phyloP scores from a whole-genome alignment of 2,113 vertebrate genomes.

The Cairina moschata region DNA sequence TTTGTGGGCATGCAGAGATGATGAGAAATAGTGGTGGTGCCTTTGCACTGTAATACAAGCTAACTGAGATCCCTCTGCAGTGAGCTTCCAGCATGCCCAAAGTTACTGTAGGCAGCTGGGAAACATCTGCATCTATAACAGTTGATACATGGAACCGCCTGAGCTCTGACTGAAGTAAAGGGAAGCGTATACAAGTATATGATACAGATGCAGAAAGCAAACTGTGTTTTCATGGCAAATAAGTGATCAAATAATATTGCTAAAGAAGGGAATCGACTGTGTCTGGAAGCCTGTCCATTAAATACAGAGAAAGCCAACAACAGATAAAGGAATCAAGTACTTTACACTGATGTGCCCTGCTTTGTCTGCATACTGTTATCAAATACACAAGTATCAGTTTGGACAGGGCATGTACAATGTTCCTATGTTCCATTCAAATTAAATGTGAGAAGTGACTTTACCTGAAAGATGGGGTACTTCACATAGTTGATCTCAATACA shows the following conservation, averaged over 20 bases:
- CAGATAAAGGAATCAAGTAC: not conserved
- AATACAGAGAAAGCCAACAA: not conserved
- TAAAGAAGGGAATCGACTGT: not conserved
- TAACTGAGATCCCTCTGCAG: not conserved
- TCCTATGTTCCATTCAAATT: not conserved
- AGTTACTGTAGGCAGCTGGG: not conserved
- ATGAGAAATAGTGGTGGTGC: not conserved
- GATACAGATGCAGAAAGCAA: not conserved
- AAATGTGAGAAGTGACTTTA: constrained; percentile 54
- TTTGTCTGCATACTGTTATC: not conserved
- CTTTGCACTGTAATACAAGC: not conserved
- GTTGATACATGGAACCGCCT: not conserved
- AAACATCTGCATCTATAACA: not conserved
- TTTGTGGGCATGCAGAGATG: not conserved
- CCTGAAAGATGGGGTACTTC: constrained; percentile 98
- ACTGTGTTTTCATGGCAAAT: not conserved
- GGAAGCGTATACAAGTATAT: not conserved
- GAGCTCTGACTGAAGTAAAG: not conserved
- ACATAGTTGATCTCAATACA: constrained; percentile 98
- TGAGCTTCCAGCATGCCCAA: not conserved
- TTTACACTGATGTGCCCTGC: not conserved
- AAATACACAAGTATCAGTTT: not conserved
- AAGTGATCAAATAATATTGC: not conserved
- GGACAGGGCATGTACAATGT: not conserved
- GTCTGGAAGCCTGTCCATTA: not conserved